phyloP scores from a whole-genome alignment of 2,113 vertebrate genomes.

The Cyprinus carpio region DNA sequence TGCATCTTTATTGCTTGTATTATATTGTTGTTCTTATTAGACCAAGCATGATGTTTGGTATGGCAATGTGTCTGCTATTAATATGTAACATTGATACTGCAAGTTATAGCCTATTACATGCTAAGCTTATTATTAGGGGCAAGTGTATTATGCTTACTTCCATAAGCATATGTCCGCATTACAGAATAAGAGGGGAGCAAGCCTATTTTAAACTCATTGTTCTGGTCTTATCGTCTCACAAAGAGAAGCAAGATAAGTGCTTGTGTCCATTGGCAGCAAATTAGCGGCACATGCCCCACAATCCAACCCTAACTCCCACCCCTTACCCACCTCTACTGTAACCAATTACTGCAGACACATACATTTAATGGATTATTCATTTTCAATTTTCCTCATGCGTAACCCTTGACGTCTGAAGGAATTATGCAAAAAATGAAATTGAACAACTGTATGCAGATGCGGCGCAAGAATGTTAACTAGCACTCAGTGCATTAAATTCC shows the following conservation, averaged over 20 bases:
- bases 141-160: not conserved
- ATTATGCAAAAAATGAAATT: slow-evolving; percentile 17
- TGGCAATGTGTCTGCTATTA: not conserved
- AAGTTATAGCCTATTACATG: not conserved
- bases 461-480: slow-evolving; percentile 6
- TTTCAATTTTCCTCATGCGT: slow-evolving; percentile 31
- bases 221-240: slow-evolving; percentile 6
- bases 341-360: slow-evolving; percentile 16
- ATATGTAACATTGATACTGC: not conserved
- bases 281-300: slow-evolving; percentile 2
- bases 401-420: slow-evolving; percentile 9
- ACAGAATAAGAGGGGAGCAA: not conserved
- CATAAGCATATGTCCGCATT: not conserved
- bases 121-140: not conserved
- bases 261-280: slow-evolving; percentile 21
- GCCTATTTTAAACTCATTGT: not conserved
- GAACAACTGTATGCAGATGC: not conserved
- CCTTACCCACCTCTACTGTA: slow-evolving; percentile 1
- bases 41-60: not conserved
- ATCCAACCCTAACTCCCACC: not conserved
- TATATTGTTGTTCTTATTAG: not conserved
- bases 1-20: not conserved
- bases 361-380: slow-evolving; percentile 45
- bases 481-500: slow-evolving; percentile 19
- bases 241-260: slow-evolving; percentile 28